Evolutionary conservation across 1,140 invertebrate genomes (phyloP), one percentile per base, ranked within the genome.

Genomic region (Oscheius sp.): DNA sequence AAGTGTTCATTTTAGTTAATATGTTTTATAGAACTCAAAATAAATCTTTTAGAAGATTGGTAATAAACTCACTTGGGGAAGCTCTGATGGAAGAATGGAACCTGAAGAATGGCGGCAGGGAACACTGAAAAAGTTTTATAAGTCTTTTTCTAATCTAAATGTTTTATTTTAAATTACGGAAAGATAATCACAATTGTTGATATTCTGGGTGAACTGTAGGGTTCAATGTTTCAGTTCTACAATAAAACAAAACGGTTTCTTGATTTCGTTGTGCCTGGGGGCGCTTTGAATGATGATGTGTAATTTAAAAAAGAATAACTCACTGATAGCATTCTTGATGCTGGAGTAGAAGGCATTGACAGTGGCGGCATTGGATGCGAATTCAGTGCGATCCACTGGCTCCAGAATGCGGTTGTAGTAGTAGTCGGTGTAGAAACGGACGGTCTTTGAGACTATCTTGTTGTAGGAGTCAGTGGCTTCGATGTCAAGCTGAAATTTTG

Each of bases 21-120:
- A 64, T 34, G 26, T 7, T n/a, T 20, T 67, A 13, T 15, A 15
- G 15, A 23, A 28, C 1, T n/a, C 13, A 67, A 31, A 20, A 67
- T n/a, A 68, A n/a, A n/a, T n/a, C n/a, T n/a, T n/a, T n/a, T n/a
- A n/a, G n/a, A n/a, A n/a, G n/a, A n/a, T 7, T 42, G n/a, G 36
- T 67, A 66, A 65, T 64, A 34, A 35, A 81, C 77, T 81, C 85
- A 89, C 88, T 88, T 88, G 68, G 88, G 88, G 72, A 86, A 87
- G 23, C 84, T 83, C 35, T 85, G 84, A 52, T 86, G 84, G 80
- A 87, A 89, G 79, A 89, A 88, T 34, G 90, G 89, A 77, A 89
- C 88, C 42, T 88, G 88, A 64, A 91, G 85, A 78, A 91, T 88
- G 7, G 89, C 90, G 64, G 90, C 85, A 2, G 90, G 90, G 75